phyloP scores from a whole-genome alignment of 2,797 vertebrate genomes.

The Atherinosoma microstoma region DNA sequence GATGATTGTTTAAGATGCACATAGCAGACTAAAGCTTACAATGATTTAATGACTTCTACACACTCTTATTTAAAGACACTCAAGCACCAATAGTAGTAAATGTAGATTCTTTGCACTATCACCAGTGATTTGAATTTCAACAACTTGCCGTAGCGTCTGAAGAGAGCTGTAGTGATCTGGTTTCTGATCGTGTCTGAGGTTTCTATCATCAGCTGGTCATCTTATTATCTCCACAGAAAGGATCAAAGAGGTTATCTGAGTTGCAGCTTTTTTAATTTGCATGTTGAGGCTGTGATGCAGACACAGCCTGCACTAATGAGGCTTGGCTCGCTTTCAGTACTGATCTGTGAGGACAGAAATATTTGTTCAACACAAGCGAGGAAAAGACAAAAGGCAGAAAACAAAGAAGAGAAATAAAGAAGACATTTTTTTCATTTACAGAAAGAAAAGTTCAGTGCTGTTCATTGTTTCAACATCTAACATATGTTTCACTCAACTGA shows the following conservation, averaged over 20 bases:
- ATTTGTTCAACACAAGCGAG: background rate
- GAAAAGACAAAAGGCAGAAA: background rate
- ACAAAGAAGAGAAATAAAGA: background rate
- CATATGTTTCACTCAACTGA: background rate
- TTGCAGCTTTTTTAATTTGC: constrained; percentile 21
- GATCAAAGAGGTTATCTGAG: constrained; percentile 36
- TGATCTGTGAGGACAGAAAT: background rate
- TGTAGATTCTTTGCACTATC: background rate
- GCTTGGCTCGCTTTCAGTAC: background rate
- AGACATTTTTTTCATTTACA: too few relatives aligned
- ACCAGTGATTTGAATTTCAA: background rate
- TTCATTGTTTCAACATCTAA: fast-evolving
- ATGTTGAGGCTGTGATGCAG: background rate
- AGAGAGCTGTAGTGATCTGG: background rate
- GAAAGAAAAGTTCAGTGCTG: background rate
- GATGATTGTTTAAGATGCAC: too few relatives aligned
- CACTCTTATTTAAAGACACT: too few relatives aligned
- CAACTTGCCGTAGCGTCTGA: background rate
- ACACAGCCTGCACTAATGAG: background rate
- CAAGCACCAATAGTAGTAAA: too few relatives aligned
- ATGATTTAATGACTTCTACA: too few relatives aligned
- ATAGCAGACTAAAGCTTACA: too few relatives aligned
- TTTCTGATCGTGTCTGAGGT: background rate
- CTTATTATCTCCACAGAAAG: constrained; percentile 32
- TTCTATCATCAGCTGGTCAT: background rate